Conservation (phyloP, 2,113 vertebrate species). For the Thomomys bottae region DNA sequence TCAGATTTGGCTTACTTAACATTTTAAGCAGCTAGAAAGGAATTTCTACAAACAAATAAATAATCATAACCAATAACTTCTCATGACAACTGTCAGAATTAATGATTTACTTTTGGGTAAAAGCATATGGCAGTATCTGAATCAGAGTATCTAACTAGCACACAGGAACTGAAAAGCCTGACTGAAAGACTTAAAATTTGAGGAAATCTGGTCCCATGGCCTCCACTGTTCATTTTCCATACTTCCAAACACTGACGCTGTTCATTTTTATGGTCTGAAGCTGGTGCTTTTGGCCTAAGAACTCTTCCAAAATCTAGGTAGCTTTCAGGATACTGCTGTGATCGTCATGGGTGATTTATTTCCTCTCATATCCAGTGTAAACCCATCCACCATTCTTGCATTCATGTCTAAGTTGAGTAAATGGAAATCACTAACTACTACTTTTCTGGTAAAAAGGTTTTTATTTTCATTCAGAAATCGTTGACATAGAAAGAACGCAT, state of each 20-base stretch:
- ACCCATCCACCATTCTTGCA: not conserved
- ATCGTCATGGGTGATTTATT: not conserved
- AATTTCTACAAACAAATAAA: slow-evolving; percentile 29
- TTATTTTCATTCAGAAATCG: not conserved
- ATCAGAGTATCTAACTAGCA: not conserved
- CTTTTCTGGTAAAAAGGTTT: not conserved
- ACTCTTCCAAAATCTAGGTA: not conserved
- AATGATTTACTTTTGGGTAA: not conserved
- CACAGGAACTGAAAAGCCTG: not conserved
- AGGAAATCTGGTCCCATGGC: not conserved
- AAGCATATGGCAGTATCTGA: not conserved
- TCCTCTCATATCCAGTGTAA: not conserved
- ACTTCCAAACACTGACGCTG: not conserved
- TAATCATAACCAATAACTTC: not conserved
- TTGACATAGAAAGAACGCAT: not conserved
- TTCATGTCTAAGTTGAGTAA: not conserved
- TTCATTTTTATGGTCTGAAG: not conserved
- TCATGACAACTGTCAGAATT: slow-evolving; percentile 15
- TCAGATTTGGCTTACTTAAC: not conserved
- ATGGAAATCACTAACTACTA: not conserved
- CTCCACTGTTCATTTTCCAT: not conserved
- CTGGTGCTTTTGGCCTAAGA: too few species aligned
- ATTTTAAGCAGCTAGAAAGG: not conserved
- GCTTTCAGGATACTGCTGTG: not conserved
- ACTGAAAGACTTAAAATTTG: not conserved